phyloP scores from a whole-genome alignment of 2,797 vertebrate species.

The Gallirallus australis region DNA sequence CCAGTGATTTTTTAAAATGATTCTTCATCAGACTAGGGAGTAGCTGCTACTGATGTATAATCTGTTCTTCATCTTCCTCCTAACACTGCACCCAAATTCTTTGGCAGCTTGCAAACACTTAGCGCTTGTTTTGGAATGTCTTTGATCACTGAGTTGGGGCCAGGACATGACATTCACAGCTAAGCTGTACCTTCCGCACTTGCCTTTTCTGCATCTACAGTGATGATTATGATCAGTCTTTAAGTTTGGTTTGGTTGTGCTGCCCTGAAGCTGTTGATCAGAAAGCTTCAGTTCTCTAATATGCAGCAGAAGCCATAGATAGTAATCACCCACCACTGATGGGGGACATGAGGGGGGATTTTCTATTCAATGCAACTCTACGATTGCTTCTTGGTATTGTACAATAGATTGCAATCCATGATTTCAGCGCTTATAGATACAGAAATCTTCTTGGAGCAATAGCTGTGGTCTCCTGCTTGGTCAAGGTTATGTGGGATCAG shows the following conservation, averaged over 20 bases:
- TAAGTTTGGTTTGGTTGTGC: neutral
- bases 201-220: conserved; percentile 7
- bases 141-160: conserved; percentile 49
- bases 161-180: conserved; percentile 47
- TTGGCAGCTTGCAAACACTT: conserved; percentile 70
- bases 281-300: neutral
- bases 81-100: conserved; percentile 77
- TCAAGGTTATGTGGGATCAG: neutral
- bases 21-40: conserved; percentile 58
- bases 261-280: conserved; percentile 23
- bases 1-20: conserved; percentile 16
- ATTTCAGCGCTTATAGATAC: neutral
- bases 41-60: conserved; percentile 49
- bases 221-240: conserved; percentile 10
- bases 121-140: conserved; percentile 65
- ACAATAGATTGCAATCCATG: neutral
- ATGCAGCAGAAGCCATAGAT: neutral
- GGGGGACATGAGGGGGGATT: neutral
- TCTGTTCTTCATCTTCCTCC: conserved; percentile 68
- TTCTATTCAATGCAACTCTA: neutral
- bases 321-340: neutral
- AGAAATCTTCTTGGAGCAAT: neutral
- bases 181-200: conserved; percentile 26
- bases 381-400: neutral
- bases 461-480: neutral